Evolutionary conservation across 2,888 invertebrate species (phyloP).

Genomic region (Drosophila macrospina): DNA sequence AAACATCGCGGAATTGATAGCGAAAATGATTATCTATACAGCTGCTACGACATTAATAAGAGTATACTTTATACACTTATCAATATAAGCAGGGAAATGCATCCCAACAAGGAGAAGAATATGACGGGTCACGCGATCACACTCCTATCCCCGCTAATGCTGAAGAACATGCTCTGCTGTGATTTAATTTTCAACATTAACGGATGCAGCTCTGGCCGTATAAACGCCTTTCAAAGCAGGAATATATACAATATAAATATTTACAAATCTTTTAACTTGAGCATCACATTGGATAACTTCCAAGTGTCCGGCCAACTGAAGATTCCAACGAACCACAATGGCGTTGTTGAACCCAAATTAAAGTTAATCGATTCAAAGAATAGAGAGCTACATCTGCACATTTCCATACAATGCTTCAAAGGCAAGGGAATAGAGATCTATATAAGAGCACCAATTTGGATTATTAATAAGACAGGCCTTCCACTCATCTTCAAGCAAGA

Average conservation of each 20-base stretch:
- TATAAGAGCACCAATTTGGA: conserved; percentile 95
- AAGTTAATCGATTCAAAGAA: conserved; percentile 91
- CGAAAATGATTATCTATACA: conserved; percentile 75
- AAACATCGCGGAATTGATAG: conserved; percentile 69
- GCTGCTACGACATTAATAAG: conserved; percentile 79
- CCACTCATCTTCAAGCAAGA: conserved; percentile 98
- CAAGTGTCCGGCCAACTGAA: conserved; percentile 89
- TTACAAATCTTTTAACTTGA: conserved; percentile 89
- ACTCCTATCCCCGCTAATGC: conserved; percentile 92
- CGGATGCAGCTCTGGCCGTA: conserved; percentile 84
- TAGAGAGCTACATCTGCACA: conserved; percentile 91
- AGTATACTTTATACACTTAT: conserved; percentile 80
- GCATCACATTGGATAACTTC: conserved; percentile 94
- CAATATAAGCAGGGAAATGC: conserved; percentile 90
- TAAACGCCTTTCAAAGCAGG: conserved; percentile 85
- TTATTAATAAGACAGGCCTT: conserved; percentile 97
- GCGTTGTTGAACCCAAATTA: conserved; percentile 89
- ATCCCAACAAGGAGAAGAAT: conserved; percentile 88
- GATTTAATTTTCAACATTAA: conserved; percentile 89
- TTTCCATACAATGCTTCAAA: conserved; percentile 87
- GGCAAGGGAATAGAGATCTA: conserved; percentile 89
- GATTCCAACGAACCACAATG: conserved; percentile 85
- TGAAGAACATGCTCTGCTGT: conserved; percentile 95
- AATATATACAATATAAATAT: conserved; percentile 87
- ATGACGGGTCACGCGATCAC: conserved; percentile 94